Percentiles rank a stretch among this genome's conserved stretches.
Conservation (phyloP, 2,888 invertebrate genomes). For the Cephalotes varians region DNA sequence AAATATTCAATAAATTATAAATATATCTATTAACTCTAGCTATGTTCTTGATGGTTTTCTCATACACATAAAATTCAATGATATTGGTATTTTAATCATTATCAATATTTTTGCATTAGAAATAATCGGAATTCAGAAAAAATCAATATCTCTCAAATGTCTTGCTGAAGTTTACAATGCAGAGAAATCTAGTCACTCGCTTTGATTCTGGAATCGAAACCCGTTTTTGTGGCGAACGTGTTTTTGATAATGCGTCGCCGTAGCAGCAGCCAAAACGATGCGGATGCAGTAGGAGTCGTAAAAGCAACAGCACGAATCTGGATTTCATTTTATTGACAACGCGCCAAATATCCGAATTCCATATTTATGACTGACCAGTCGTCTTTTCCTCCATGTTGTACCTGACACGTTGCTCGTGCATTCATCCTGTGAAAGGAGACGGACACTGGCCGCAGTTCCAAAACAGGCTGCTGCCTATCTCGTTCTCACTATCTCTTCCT, state of each 20-base stretch:
- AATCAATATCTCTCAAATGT: slow-evolving; percentile 13
- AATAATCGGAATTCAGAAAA: background rate
- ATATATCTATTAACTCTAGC: background rate
- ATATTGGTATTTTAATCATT: background rate
- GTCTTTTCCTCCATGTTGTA: slow-evolving; percentile 41
- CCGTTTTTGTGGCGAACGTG: slow-evolving; percentile 25
- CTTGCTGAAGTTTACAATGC: background rate
- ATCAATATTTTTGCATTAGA: background rate
- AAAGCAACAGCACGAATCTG: slow-evolving; percentile 72
- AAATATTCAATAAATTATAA: background rate
- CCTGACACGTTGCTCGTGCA: slow-evolving; percentile 45
- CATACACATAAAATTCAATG: background rate
- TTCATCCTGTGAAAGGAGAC: slow-evolving; percentile 52
- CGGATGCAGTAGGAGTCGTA: slow-evolving; percentile 62
- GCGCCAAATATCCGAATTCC: slow-evolving; percentile 72
- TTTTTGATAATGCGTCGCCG: slow-evolving; percentile 37
- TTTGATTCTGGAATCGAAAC: slow-evolving; percentile 10
- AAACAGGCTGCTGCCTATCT: slow-evolving; percentile 48
- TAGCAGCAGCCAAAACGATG: slow-evolving; percentile 37
- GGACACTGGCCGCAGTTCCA: slow-evolving; percentile 18
- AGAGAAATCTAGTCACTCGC: background rate
- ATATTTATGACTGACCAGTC: slow-evolving; percentile 70
- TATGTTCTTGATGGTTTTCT: background rate
- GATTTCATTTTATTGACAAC: slow-evolving; percentile 74
- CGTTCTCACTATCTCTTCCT: slow-evolving; percentile 3